Conservation (phyloP, 1,140 invertebrate species). For the Apis mellifera region Amel_HAv3.1 CM009942.2:3065001-3065500, state of each 20-base stretch:
- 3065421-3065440: conserved; percentile 23
- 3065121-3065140: conserved; percentile 29
- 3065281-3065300: conserved; percentile 60
- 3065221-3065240: background rate
- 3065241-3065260: conserved; percentile 57
- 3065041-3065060: no score
- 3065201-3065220: background rate
- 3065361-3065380: conserved; percentile 31
- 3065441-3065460: conserved; percentile 8
- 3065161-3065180: conserved; percentile 40
- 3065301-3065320: conserved; percentile 40
- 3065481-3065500: background rate
- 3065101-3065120: conserved; percentile 53
- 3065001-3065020: conserved; percentile 39
- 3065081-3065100: conserved; percentile 59
- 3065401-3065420: conserved; percentile 35
- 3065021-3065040: background rate
- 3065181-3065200: conserved; percentile 46
- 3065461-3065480: background rate
- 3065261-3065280: conserved; percentile 55
- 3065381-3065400: conserved; percentile 36
- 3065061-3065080: background rate
- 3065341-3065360: conserved; percentile 62
- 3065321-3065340: conserved; percentile 15
- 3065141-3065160: conserved; percentile 38